Base-by-base conservation (phyloP, 64 coral and sea anemone species). In the Actinia equina region DNA sequence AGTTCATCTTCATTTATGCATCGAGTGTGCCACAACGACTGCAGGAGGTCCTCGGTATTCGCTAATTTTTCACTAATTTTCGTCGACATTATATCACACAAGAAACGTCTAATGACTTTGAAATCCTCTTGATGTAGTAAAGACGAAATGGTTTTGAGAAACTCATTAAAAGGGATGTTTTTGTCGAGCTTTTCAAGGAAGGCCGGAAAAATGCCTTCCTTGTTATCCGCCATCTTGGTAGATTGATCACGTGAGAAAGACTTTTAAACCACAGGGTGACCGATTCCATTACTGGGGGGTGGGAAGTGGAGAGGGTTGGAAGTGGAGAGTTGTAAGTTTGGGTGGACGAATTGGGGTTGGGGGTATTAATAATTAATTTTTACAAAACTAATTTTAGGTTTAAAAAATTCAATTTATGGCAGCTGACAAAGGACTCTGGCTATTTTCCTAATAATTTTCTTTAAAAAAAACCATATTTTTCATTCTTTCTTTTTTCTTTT, bases 1-100 rank as follows among this genome's bases (percentile, higher is more conserved):
- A 92, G 60, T 77, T 95, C 94, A 44, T 87, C 43, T 77, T 92
- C 87, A 43, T 70, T 87, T 27, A 95, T 77, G 46, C 88, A 88
- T 43, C 85, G 83, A 63, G 16, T 56, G n/a, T 13, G 45, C 17
- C 26, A 42, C 19, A 95, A 62, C 44, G 52, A 49, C 64, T 52
- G 87, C 9, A 95, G 62, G 76, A 95, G 77, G 3, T 89, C 91
- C 4, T 65, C n/a, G 2, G 87, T 59, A 64, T 81, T 83, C 63
- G 82, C 84, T 18, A 44, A 63, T 18, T 56, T 12, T 51, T 83
- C 90, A 45, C 60, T 87, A 55, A 69, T 55, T 61, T 59, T 87
- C 25, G 77, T 87, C 27, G 83, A 92, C 64, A 92, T 89, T 43
- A 92, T 89, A 54, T 86, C 88, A 7, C 60, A 77, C 42, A 95